Evolutionary conservation across 1,140 invertebrate species (phyloP), one percentile per base, ranked within the genome.

Genomic region (Sycobia sp.): DNA sequence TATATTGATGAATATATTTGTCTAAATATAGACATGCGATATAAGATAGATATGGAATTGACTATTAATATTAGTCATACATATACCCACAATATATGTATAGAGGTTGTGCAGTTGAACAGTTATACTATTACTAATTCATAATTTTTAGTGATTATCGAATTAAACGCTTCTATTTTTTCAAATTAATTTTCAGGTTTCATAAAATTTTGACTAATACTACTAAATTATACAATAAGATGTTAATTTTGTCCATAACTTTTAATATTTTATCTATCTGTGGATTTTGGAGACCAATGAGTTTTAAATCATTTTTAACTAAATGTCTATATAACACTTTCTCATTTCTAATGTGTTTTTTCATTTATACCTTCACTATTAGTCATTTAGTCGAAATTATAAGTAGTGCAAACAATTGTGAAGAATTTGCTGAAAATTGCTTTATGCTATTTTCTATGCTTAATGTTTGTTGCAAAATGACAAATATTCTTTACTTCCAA

Each of bases 391-490:
- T 71, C n/a, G 67, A 69, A n/a, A 64, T 71, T 29, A 38, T 71
- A 8, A 47, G 66, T 0, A 65, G 58, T 3, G 65, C 69, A 0
- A 60, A 57, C 8, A 65, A 69, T 60, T 62, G 72, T 23, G 69
- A 73, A 23, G 65, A 68, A 23, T 67, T 73, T 10, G 66, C 70
- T 16, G 65, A 63, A 9, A 72, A 65, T 61, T 72, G 69, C 14
- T 73, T 73, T 36, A 70, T 73, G 72, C 59, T 70, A 50, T 54
- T 73, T 1, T 71, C 70, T 0, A 70, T 73, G 67, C 63, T 73
- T 32, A 72, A 71, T 22, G 67, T 71, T 8, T 72, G 70, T 23
- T 69, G 65, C 4, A 73, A 73, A 68, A 68, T 67, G 53, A 56
- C 43, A 0, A 71, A 67, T 22, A 65, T 69, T 4, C 18, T 73